phyloP scores from a whole-genome alignment of 2,888 invertebrate genomes.

The Eristalis arbustorum region DNA sequence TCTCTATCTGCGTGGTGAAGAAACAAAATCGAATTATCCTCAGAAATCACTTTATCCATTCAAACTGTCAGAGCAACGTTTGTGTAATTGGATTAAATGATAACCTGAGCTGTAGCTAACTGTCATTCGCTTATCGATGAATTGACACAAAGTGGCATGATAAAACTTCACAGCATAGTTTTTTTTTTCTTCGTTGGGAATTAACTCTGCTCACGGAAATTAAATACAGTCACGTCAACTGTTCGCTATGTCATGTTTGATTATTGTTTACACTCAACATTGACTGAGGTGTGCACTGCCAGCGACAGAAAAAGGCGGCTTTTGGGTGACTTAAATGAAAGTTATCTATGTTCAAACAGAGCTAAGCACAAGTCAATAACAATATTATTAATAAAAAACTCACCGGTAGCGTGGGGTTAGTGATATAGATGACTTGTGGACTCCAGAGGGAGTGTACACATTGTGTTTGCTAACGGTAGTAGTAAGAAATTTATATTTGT shows the following conservation, averaged over 20 bases:
- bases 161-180: conserved; percentile 32
- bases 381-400: conserved; percentile 57
- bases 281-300: neutral
- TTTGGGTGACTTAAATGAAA: conserved; percentile 44
- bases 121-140: neutral
- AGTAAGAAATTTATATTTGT: conserved; percentile 21
- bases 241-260: conserved; percentile 37
- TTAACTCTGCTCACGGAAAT: conserved; percentile 45
- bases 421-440: conserved; percentile 48
- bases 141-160: conserved; percentile 26
- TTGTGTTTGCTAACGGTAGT: neutral
- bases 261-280: conserved; percentile 56
- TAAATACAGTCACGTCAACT: conserved; percentile 45
- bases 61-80: conserved; percentile 47
- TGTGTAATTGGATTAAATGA: conserved; percentile 58
- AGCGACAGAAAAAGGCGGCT: neutral
- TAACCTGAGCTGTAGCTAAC: conserved; percentile 8
- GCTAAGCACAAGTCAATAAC: conserved; percentile 64
- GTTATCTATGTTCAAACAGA: conserved; percentile 56
- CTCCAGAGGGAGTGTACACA: neutral
- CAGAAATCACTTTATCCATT: conserved; percentile 53
- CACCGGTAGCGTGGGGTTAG: conserved; percentile 26
- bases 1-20: neutral
- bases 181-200: conserved; percentile 30
- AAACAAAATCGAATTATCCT: conserved; percentile 40